Conservation (phyloP, 2,113 vertebrate species). For the Oreochromis spilurus region DNA sequence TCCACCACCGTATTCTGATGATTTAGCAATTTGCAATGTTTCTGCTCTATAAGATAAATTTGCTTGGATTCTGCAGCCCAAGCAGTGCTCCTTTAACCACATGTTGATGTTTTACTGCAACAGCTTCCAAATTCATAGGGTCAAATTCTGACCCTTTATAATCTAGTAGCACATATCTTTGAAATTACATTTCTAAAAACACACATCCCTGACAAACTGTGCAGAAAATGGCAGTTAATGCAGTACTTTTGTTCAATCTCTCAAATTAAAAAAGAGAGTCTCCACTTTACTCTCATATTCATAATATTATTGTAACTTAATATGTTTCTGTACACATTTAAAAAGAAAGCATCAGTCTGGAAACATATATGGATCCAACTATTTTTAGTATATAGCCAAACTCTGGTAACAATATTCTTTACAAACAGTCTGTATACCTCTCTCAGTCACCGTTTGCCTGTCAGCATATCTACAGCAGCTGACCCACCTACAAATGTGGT, state of each 20-base stretch:
- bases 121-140: background rate
- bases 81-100: background rate
- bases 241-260: background rate
- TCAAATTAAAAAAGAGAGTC: background rate
- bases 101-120: background rate
- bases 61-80: background rate
- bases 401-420: background rate
- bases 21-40: background rate
- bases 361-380: background rate
- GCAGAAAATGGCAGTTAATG: background rate
- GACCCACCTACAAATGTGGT: background rate
- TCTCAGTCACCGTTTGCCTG: background rate
- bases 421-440: background rate
- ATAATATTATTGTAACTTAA: background rate
- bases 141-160: background rate
- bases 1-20: background rate
- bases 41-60: background rate
- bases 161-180: background rate
- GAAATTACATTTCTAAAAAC: background rate
- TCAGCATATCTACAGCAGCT: background rate
- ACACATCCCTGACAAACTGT: background rate
- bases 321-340: background rate
- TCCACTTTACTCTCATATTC: background rate
- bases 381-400: background rate
- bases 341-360: background rate